A percentile compares a stretch with the other conserved stretches of the same genome.
phyloP scores from a whole-genome alignment of 2,113 vertebrate genomes.

The Salvelinus namaycush region DNA sequence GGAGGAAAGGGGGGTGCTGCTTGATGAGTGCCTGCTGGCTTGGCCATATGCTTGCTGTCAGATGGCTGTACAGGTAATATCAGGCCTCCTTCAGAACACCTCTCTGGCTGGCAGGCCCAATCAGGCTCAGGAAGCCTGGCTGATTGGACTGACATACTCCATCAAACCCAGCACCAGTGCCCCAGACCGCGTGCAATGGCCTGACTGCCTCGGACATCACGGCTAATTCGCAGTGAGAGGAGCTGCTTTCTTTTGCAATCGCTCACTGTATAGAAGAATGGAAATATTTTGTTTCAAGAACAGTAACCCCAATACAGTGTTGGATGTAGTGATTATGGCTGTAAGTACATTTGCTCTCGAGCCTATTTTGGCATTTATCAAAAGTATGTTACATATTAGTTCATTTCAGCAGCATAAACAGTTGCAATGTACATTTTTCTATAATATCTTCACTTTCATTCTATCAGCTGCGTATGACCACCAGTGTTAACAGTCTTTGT shows the following conservation, averaged over 20 bases:
- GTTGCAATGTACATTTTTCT: background rate
- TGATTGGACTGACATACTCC: conserved; percentile 82
- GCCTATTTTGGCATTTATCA: too few relatives aligned
- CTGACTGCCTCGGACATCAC: conserved; percentile 66
- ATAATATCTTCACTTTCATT: too few relatives aligned
- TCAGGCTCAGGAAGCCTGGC: conserved; percentile 74
- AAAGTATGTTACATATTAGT: too few relatives aligned
- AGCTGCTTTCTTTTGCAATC: background rate
- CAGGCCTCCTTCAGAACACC: conserved; percentile 61
- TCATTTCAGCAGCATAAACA: conserved; percentile 47
- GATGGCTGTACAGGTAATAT: conserved; percentile 75
- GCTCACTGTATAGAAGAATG: too few relatives aligned
- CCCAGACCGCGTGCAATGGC: conserved; percentile 37
- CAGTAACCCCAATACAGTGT: too few relatives aligned
- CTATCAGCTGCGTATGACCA: too few relatives aligned
- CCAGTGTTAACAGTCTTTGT: too few relatives aligned
- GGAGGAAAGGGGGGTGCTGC: background rate
- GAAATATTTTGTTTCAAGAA: too few relatives aligned
- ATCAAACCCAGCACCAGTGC: conserved; percentile 72
- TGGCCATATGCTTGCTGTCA: conserved; percentile 69
- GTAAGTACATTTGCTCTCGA: too few relatives aligned
- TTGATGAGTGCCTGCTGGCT: conserved; percentile 5
- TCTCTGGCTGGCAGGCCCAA: conserved; percentile 72
- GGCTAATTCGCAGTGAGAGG: conserved; percentile 40
- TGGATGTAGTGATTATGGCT: too few relatives aligned